These are phyloP conservation scores for Sebastes itinus DNA, from an alignment of 2,797 vertebrate genomes.

Conservation along the genomic window DNA sequence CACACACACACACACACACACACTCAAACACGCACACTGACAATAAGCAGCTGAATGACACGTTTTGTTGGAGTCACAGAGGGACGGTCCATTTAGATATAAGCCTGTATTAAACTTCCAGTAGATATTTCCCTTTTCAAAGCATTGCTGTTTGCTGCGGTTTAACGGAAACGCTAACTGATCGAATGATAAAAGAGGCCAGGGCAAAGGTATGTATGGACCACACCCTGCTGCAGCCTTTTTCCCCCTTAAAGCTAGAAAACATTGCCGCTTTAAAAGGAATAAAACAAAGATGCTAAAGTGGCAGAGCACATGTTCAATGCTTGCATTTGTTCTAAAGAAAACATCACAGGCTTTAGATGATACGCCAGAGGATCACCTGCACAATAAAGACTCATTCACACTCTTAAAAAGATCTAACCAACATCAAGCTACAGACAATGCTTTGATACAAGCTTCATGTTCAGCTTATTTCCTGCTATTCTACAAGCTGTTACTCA, in stretches of 20 bases:
- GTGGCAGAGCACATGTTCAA: conserved; percentile 29
- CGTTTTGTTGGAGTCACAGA: conserved; percentile 42
- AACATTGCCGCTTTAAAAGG: conserved; percentile 45
- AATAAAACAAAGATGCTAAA: conserved; percentile 47
- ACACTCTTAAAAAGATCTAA: conserved; percentile 41
- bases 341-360: conserved; percentile 56
- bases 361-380: conserved; percentile 48
- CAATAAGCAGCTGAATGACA: conserved; percentile 57
- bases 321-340: conserved; percentile 54
- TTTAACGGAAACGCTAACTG: conserved; percentile 71
- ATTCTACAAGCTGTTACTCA: conserved; percentile 15
- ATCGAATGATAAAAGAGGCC: conserved; percentile 74
- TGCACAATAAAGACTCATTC: conserved; percentile 35
- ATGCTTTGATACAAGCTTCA: conserved; percentile 36
- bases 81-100: conserved; percentile 36
- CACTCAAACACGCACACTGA: conserved; percentile 22
- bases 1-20: conserved; percentile 15
- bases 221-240: conserved; percentile 68
- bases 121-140: conserved; percentile 56
- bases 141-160: conserved; percentile 48
- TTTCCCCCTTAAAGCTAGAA: conserved; percentile 34
- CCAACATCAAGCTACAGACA: conserved; percentile 28
- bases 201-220: conserved; percentile 74
- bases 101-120: conserved; percentile 47
- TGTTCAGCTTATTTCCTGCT: conserved; percentile 48